Evolutionary conservation across 2,888 invertebrate species (phyloP), one percentile per base, ranked within the genome.

Genomic region (Cantharis rustica): DNA sequence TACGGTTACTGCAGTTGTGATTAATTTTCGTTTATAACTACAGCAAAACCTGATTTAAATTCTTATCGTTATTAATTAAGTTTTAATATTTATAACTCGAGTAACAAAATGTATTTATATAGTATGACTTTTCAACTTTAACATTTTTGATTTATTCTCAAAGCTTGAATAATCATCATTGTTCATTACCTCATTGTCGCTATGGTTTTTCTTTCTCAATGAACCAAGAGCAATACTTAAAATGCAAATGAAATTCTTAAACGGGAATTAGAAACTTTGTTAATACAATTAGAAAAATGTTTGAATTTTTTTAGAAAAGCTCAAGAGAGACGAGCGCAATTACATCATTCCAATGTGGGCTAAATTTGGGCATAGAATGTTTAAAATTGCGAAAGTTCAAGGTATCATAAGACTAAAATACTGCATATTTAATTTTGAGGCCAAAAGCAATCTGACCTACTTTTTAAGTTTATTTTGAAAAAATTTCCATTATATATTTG

Each of bases 21-120:
- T 75, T 75, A 75, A 75, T 75, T 75, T 68, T 70, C 69, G 69
- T 71, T 72, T 62, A n/a, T 68, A 66, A 61, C 72, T 15, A 64
- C 27, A 26, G 10, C 13, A 63, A 47, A 68, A 63, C 10, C 61
- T 62, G 61, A 71, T 71, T 71, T 62, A 71, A 71, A 47, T 62
- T 66, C 26, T 26, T 68, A 31, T 23, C 31, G 13, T 69, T 27
- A 23, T 9, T 20, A 66, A 66, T 66, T 66, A 66, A 66, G 23
- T 20, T 66, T 66, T 66, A 20, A 20, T 20, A 20, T 47, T 66
- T 66, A 66, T 66, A 20, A 66, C 64, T 20, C 13, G 7, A 69
- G 61, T 61, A 69, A 71, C 63, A 71, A 71, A 71, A 16, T 62
- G 17, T 27, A 71, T 62, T 71, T 63, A 47, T 69, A 31, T 17